Evolutionary conservation across 2,113 vertebrate species (phyloP), one percentile per base, ranked within the genome.

Genomic region (Todiramphus saurophagus): DNA sequence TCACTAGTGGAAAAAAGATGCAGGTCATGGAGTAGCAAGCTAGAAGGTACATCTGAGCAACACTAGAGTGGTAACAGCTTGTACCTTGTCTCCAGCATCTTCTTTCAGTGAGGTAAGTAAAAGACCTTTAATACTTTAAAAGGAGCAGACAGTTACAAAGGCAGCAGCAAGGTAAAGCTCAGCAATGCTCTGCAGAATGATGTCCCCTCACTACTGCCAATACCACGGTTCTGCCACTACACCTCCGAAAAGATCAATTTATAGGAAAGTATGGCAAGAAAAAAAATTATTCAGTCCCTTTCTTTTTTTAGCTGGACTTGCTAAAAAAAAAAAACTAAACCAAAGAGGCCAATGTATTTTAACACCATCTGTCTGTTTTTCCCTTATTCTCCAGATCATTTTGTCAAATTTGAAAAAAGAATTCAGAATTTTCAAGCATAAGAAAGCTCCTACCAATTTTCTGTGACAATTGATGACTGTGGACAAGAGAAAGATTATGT

Each of bases 381-480:
- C 63, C 37, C 68, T 78, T 79, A 50, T 83, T 70, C 56, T 79
- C n/a, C 23, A 50, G 64, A 70, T 37, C 59, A 69, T 66, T 93
- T 78, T 77, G 41, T 59, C 83, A 62, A 51, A 86, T 86, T 80
- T 83, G 50, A 81, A 62, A 88, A 91, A 90, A 92, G 28, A 88
- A 56, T 8, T 14, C 41, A 25, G 35, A 76, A 76, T 93, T 90
- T 95, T 90, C 68, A 94, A 95, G 89, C 41, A 10, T 37, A 92
- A 67, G 43, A 77, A 88, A 94, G 30, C 43, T 87, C 80, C 68
- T 83, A 90, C 25, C 60, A 67, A 43, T 94, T 78, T 87, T 87
- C 64, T 82, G 30, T 84, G 76, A 92, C 93, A 95, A 90, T 19
- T 90, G 41, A 83, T 55, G 76, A 50, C 76, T 86, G 69, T 70